Evolutionary conservation across 1,140 invertebrate genomes (phyloP).

Genomic region (Spodoptera litura): DNA sequence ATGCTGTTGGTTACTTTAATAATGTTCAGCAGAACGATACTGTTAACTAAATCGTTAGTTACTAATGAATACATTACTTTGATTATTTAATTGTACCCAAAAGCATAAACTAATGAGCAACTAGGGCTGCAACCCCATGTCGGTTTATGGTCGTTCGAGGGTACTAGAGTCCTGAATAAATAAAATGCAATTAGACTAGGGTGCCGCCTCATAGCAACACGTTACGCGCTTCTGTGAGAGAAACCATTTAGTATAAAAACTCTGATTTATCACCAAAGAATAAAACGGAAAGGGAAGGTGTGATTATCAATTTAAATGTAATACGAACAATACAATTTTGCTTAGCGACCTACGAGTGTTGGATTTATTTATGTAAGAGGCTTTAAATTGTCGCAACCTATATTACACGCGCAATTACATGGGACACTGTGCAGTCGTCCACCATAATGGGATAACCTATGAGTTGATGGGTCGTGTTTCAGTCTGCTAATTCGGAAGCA

Average conservation of each 20-base stretch:
- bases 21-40: too few species aligned
- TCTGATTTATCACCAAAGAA: constrained; percentile 62
- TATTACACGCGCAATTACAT: constrained; percentile 64
- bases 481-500: constrained; percentile 68
- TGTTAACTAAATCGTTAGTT: neutral
- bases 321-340: constrained; percentile 43
- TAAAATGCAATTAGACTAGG: constrained; percentile 80
- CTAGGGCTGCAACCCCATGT: constrained; percentile 53
- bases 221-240: constrained; percentile 52
- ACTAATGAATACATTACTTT: constrained; percentile 18
- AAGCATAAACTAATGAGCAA: constrained; percentile 70
- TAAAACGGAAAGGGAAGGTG: constrained; percentile 53
- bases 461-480: constrained; percentile 63
- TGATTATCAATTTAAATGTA: constrained; percentile 67
- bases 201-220: constrained; percentile 55
- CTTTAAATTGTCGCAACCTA: constrained; percentile 43
- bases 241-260: constrained; percentile 60
- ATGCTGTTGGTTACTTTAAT: too few species aligned
- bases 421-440: constrained; percentile 58
- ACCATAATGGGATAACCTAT: constrained; percentile 60
- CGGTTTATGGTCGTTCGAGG: constrained; percentile 56
- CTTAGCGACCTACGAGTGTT: constrained; percentile 15
- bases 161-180: constrained; percentile 77
- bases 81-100: constrained; percentile 30
- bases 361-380: constrained; percentile 21